Percentiles rank a stretch among this genome's conserved stretches.
These are phyloP conservation scores for Synanceia verrucosa DNA, from an alignment of 2,797 vertebrate genomes.

Conservation along the genomic window DNA sequence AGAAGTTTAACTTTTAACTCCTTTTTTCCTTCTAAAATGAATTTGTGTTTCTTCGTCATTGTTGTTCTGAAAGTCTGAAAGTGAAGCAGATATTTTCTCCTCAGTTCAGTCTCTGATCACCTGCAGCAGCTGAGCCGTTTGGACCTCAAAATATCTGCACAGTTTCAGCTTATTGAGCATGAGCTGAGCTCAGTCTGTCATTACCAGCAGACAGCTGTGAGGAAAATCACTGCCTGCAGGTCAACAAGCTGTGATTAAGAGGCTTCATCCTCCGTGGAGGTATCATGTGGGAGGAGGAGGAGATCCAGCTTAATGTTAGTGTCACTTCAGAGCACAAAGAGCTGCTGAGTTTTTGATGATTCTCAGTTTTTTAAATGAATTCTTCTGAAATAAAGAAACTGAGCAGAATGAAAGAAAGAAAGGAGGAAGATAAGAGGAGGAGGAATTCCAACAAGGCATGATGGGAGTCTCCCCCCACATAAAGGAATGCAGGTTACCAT, in stretches of 20 bases:
- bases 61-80: neutral
- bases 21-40: neutral
- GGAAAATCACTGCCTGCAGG: slow-evolving; percentile 35
- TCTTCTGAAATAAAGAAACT: neutral
- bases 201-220: slow-evolving; percentile 8
- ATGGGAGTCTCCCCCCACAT: slow-evolving; percentile 70
- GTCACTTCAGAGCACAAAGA: neutral
- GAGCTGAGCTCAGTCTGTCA: no score
- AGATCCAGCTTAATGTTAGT: neutral
- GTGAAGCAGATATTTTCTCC: neutral
- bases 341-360: neutral
- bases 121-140: no score
- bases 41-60: neutral
- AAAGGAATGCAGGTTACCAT: slow-evolving; percentile 92
- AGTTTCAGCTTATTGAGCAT: no score
- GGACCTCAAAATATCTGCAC: no score
- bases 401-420: neutral
- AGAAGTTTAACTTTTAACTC: neutral
- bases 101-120: neutral
- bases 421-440: neutral
- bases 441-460: slow-evolving; percentile 73
- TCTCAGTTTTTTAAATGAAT: neutral
- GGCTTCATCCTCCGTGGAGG: slow-evolving; percentile 49
- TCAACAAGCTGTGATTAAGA: slow-evolving; percentile 36
- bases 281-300: slow-evolving; percentile 81